Evolutionary conservation across 1,140 invertebrate species (phyloP).

Genomic region (Brachionus manjavacas): DNA sequence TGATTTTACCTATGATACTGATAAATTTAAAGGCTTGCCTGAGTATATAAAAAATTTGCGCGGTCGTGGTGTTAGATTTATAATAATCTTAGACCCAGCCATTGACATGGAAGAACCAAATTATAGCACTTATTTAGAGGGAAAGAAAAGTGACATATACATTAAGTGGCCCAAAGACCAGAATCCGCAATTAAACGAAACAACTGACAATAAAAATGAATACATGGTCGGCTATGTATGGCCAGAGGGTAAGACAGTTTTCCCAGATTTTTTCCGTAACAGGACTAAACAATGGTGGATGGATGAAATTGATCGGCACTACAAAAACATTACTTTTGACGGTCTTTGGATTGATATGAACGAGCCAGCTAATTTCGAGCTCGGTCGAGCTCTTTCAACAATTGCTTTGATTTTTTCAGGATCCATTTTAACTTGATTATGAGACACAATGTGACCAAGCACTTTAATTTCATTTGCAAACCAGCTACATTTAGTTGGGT

Average conservation of each 20-base stretch:
- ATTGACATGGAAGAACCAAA: slow-evolving; percentile 49
- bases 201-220: slow-evolving; percentile 16
- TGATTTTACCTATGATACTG: slow-evolving; percentile 57
- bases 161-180: slow-evolving; percentile 49
- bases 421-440: too few species aligned
- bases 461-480: too few species aligned
- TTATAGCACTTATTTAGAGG: slow-evolving; percentile 50
- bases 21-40: slow-evolving; percentile 52
- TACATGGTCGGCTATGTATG: slow-evolving; percentile 64
- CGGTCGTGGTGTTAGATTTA: slow-evolving; percentile 50
- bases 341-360: slow-evolving; percentile 61
- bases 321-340: slow-evolving; percentile 66
- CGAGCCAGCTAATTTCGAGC: slow-evolving; percentile 54
- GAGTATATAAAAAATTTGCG: slow-evolving; percentile 56
- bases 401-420: too few species aligned
- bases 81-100: slow-evolving; percentile 56
- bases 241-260: slow-evolving; percentile 67
- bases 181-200: slow-evolving; percentile 45
- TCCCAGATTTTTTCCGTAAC: slow-evolving; percentile 78
- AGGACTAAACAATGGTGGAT: slow-evolving; percentile 70
- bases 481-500: too few species aligned
- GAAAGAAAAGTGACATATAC: slow-evolving; percentile 46
- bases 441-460: too few species aligned
- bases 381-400: too few species aligned
- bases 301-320: slow-evolving; percentile 66